phyloP scores from a whole-genome alignment of 2,113 vertebrate genomes.

The Plectropomus leopardus region DNA sequence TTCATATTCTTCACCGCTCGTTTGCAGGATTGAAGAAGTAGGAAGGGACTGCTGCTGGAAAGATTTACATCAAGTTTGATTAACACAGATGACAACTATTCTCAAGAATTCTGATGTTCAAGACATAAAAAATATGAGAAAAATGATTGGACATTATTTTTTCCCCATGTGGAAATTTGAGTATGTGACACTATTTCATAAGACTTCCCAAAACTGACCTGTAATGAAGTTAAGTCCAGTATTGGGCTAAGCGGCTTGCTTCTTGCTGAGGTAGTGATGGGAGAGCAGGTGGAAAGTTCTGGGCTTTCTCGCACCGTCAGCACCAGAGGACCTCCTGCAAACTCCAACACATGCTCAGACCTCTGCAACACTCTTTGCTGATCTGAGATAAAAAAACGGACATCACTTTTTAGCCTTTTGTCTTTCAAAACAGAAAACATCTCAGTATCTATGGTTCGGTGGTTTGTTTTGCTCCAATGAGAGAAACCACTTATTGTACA shows the following conservation, averaged over 20 bases:
- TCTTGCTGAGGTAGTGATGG: neutral
- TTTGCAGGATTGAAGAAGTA: neutral
- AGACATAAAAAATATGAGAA: neutral
- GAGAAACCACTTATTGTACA: no score
- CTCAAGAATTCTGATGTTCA: neutral
- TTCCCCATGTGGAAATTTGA: neutral
- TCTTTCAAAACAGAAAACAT: neutral
- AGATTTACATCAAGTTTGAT: neutral
- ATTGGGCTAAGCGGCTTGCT: neutral
- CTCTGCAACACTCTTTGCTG: conserved; percentile 66
- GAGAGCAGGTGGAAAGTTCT: neutral
- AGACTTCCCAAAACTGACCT: conserved; percentile 39
- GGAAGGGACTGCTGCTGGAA: neutral
- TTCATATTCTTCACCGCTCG: conserved; percentile 39
- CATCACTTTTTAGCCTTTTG: neutral
- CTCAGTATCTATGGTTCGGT: no score
- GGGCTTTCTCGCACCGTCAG: conserved; percentile 39
- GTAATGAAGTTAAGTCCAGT: neutral
- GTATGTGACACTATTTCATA: neutral
- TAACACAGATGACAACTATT: neutral
- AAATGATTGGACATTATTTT: neutral
- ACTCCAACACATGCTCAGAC: conserved; percentile 44
- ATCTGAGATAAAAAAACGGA: conserved; percentile 24
- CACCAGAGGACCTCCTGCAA: conserved; percentile 9
- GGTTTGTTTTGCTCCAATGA: no score